These are phyloP conservation scores for Antennarius maculatus DNA, from an alignment of 2,797 vertebrate species.

Conservation along the genomic window DNA sequence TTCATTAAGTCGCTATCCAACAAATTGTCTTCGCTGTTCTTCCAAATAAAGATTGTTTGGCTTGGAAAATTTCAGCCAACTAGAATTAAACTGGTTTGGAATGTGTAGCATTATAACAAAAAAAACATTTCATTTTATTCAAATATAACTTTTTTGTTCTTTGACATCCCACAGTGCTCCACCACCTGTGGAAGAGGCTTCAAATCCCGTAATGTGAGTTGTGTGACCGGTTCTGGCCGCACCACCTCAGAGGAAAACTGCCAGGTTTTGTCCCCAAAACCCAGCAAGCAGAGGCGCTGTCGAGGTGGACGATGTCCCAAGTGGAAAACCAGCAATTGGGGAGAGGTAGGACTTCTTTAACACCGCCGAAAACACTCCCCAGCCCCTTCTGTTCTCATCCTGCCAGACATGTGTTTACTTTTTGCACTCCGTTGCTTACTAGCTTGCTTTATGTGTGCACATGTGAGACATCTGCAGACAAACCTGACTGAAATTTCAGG, in stretches of 20 bases:
- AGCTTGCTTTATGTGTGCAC: slow-evolving; percentile 47
- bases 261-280: slow-evolving; percentile 85
- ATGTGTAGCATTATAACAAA: neutral
- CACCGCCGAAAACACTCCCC: slow-evolving; percentile 36
- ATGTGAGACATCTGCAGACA: slow-evolving; percentile 54
- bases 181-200: slow-evolving; percentile 92
- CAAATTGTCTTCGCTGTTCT: neutral
- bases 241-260: slow-evolving; percentile 89
- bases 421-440: slow-evolving; percentile 48
- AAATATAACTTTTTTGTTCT: slow-evolving; percentile 19
- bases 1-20: slow-evolving; percentile 12
- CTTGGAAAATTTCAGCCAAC: neutral
- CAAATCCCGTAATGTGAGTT: slow-evolving; percentile 90
- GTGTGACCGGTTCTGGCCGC: slow-evolving; percentile 87
- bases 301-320: slow-evolving; percentile 90
- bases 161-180: slow-evolving; percentile 87
- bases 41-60: neutral
- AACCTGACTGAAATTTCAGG: slow-evolving; percentile 35
- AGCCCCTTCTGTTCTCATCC: slow-evolving; percentile 39
- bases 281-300: slow-evolving; percentile 89
- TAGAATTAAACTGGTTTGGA: neutral
- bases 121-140: slow-evolving; percentile 29
- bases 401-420: slow-evolving; percentile 35
- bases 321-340: slow-evolving; percentile 94
- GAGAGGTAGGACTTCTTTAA: slow-evolving; percentile 84